Evolutionary conservation across 2,888 invertebrate genomes (phyloP).

Genomic region (Chrysina gloriosa): DNA sequence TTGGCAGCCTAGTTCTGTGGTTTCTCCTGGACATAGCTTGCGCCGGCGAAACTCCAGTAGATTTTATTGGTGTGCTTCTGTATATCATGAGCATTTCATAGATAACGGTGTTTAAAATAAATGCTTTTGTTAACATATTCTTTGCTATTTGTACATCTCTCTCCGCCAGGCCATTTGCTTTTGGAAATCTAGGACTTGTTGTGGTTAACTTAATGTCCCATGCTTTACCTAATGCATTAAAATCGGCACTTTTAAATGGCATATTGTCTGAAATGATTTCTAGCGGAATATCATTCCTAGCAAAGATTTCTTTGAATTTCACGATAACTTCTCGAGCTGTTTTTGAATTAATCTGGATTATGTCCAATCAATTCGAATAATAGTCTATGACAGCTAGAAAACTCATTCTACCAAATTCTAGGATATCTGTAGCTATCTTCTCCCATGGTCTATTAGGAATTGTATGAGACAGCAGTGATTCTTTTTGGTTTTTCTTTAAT

Average conservation of each 20-base stretch:
- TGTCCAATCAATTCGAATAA: conserved; percentile 28
- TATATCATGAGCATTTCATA: conserved; percentile 44
- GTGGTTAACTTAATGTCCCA: conserved; percentile 47
- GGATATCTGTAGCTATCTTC: conserved; percentile 26
- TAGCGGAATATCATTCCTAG: conserved; percentile 47
- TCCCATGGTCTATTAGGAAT: conserved; percentile 23
- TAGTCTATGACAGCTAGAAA: conserved; percentile 17
- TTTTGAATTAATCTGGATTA: conserved; percentile 1
- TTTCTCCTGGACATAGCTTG: conserved; percentile 45
- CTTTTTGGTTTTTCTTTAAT: conserved; percentile 13
- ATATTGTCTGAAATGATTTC: conserved; percentile 48
- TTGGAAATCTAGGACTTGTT: conserved; percentile 48
- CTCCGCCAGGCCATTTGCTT: conserved; percentile 51
- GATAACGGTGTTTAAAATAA: conserved; percentile 36
- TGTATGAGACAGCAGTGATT: conserved; percentile 16
- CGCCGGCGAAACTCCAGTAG: conserved; percentile 42
- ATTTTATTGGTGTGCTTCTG: conserved; percentile 45
- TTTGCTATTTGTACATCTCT: conserved; percentile 44
- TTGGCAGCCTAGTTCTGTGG: conserved; percentile 39
- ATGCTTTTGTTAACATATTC: conserved; percentile 46
- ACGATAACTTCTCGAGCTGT: conserved; percentile 36
- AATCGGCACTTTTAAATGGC: conserved; percentile 39
- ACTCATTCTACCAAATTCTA: conserved; percentile 17
- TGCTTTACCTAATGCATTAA: conserved; percentile 43
- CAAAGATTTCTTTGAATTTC: conserved; percentile 47